phyloP scores from a whole-genome alignment of 2,888 invertebrate species.

The Spodoptera littoralis region DNA sequence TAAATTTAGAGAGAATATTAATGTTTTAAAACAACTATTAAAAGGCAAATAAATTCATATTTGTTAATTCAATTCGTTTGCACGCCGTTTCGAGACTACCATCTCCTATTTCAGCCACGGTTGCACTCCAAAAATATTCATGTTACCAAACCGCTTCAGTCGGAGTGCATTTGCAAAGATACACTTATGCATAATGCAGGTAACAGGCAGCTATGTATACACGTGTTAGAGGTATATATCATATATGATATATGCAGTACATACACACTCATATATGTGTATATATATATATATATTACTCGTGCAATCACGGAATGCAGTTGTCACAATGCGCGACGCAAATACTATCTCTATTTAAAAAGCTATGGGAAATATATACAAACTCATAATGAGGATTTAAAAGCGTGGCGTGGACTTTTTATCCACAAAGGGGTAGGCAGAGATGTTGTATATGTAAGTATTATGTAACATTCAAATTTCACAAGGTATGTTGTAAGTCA shows the following conservation, averaged over 20 bases:
- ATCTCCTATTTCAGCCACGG: slow-evolving; percentile 7
- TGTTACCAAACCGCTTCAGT: slow-evolving; percentile 32
- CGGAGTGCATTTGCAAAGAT: slow-evolving; percentile 43
- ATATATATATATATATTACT: background rate
- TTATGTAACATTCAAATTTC: too few relatives aligned
- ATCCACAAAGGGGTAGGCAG: too few relatives aligned
- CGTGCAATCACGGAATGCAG: slow-evolving; percentile 40
- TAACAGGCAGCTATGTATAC: slow-evolving; percentile 9
- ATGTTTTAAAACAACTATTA: background rate
- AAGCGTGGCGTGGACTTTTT: too few relatives aligned
- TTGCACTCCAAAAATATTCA: slow-evolving; percentile 51
- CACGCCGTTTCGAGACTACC: slow-evolving; percentile 14
- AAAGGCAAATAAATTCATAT: slow-evolving; percentile 1
- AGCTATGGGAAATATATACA: too few relatives aligned
- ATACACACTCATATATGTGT: too few relatives aligned
- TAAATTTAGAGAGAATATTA: background rate
- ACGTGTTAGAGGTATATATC: too few relatives aligned
- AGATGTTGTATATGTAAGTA: too few relatives aligned
- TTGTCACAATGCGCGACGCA: slow-evolving; percentile 35
- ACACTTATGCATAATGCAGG: slow-evolving; percentile 39
- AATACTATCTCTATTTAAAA: slow-evolving; percentile 3
- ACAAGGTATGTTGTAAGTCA: too few relatives aligned
- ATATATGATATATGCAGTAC: slow-evolving; percentile 2
- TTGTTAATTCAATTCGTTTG: slow-evolving; percentile 6
- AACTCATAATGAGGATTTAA: too few relatives aligned